Percentiles rank a stretch among this genome's conserved stretches.
Evolutionary conservation across 2,797 vertebrate species (phyloP).

Genomic region (Columba guinea): DNA sequence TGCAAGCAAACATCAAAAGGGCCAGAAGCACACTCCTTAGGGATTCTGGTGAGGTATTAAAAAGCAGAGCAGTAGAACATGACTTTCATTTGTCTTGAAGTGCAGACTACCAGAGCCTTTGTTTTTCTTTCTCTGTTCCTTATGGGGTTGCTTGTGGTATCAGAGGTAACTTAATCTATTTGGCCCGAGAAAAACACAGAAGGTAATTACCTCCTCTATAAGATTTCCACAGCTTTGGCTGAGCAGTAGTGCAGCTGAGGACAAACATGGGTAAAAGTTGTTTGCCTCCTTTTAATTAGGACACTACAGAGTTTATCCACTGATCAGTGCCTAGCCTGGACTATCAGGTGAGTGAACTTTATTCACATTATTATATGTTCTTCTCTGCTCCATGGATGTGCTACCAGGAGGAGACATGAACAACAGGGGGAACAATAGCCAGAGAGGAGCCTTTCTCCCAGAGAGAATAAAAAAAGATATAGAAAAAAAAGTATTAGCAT

Average conservation of each 20-base stretch:
- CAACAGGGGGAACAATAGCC: neutral
- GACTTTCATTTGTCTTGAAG: neutral
- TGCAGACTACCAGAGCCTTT: neutral
- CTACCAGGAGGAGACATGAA: neutral
- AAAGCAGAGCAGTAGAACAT: slow-evolving; percentile 23
- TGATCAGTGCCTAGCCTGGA: neutral
- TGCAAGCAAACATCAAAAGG: slow-evolving; percentile 25
- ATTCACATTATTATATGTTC: neutral
- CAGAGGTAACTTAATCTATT: neutral
- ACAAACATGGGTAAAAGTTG: neutral
- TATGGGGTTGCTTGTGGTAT: neutral
- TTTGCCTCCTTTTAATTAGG: neutral
- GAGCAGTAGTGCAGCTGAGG: neutral
- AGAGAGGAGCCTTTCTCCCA: neutral
- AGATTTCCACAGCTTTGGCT: neutral
- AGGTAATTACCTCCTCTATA: neutral
- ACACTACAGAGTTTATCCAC: neutral
- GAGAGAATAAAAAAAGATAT: neutral
- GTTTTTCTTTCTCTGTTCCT: neutral
- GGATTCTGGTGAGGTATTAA: neutral
- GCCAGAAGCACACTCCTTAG: neutral
- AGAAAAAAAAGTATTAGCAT: neutral
- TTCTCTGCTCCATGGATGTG: neutral
- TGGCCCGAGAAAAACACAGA: neutral
- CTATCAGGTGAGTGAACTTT: neutral